Conservation (phyloP, 2,888 invertebrate genomes). For the Cephalotes varians region DNA sequence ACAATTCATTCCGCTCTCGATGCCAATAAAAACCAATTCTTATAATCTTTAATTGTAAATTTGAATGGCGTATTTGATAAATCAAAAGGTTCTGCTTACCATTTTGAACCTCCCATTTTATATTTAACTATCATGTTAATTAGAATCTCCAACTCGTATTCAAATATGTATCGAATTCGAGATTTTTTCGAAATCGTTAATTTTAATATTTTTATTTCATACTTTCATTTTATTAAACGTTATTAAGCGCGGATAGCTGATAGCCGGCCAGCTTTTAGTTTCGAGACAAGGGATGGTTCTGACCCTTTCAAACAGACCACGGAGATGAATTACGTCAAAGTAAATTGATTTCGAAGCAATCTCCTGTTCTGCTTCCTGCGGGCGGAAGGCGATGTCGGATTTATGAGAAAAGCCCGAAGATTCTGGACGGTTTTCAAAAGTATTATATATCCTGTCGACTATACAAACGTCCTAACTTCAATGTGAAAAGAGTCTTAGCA, state of each 20-base stretch:
- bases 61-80: background rate
- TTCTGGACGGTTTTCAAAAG: constrained; percentile 37
- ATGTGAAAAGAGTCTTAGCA: background rate
- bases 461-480: background rate
- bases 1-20: background rate
- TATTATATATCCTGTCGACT: constrained; percentile 40
- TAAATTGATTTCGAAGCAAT: constrained; percentile 81
- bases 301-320: constrained; percentile 68
- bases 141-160: background rate
- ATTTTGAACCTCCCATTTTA: background rate
- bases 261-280: constrained; percentile 9
- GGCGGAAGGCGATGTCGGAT: constrained; percentile 71
- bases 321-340: constrained; percentile 78
- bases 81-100: background rate
- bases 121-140: background rate
- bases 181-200: constrained; percentile 20
- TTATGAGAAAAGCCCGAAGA: constrained; percentile 50
- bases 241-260: constrained; percentile 24
- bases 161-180: background rate
- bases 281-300: constrained; percentile 35
- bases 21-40: background rate
- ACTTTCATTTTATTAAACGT: constrained; percentile 15
- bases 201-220: too few relatives aligned
- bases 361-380: constrained; percentile 80
- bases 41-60: background rate